phyloP scores from a whole-genome alignment of 1,140 invertebrate genomes.

The Lutraria rhynchaena region DNA sequence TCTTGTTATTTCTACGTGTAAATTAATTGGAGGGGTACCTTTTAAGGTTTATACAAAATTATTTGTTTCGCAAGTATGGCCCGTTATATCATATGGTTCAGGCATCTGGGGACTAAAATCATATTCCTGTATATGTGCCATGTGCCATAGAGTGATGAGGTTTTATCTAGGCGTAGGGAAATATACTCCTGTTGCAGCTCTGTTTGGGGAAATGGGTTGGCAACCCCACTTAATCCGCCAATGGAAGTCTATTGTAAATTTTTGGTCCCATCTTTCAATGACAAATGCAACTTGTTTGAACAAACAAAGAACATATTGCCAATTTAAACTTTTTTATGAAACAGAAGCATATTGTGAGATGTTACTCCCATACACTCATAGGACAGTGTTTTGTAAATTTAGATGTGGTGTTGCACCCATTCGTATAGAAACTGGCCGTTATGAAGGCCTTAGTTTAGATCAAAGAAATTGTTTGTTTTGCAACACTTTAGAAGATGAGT shows the following conservation, averaged over 20 bases:
- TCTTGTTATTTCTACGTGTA: conserved; percentile 6
- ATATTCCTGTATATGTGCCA: conserved; percentile 13
- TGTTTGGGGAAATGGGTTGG: conserved; percentile 38
- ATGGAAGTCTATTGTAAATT: conserved; percentile 6
- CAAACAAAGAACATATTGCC: no score
- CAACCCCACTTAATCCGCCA: conserved; percentile 2
- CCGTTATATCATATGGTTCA: conserved; percentile 20
- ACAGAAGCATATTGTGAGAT: no score
- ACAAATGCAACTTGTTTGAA: no score
- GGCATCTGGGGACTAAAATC: conserved; percentile 9
- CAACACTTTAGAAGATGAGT: no score
- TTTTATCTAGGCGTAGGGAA: conserved; percentile 39
- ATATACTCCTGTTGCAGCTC: conserved; percentile 28
- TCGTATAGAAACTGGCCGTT: no score
- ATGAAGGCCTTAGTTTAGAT: no score
- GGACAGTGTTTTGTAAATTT: no score
- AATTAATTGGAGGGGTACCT: conserved; percentile 14
- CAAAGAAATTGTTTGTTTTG: no score
- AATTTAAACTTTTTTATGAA: no score
- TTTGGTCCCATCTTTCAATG: no score
- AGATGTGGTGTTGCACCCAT: no score
- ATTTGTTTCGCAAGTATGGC: conserved; percentile 42
- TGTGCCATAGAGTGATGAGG: conserved; percentile 28
- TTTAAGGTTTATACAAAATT: conserved; percentile 14
- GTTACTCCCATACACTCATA: no score